Evolutionary conservation across 2,888 invertebrate species (phyloP).

Genomic region (Ophraella communa): DNA sequence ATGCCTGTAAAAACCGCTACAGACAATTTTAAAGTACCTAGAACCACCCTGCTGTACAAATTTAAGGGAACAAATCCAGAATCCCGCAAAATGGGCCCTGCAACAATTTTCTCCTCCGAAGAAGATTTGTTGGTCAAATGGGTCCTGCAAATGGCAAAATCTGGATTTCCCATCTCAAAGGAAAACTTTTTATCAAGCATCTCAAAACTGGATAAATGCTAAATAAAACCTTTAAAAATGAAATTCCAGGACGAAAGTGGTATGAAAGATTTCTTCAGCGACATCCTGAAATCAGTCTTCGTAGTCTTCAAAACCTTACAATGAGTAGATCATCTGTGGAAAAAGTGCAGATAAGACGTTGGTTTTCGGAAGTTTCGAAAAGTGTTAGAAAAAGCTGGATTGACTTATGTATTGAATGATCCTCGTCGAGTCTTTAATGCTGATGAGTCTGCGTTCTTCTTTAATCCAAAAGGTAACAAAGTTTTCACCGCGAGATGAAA

Average conservation of each 20-base stretch:
- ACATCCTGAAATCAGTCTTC: background rate
- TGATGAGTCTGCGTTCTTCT: slow-evolving; percentile 19
- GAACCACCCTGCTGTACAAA: slow-evolving; percentile 11
- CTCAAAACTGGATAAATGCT: background rate
- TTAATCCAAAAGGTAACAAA: slow-evolving; percentile 15
- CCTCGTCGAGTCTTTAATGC: slow-evolving; percentile 19
- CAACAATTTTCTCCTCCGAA: slow-evolving; percentile 1
- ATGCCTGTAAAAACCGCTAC: background rate
- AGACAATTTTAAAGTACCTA: slow-evolving; percentile 18
- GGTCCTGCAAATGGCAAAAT: slow-evolving; percentile 10
- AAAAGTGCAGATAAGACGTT: background rate
- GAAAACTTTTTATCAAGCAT: slow-evolving; percentile 4
- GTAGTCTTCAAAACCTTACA: slow-evolving; percentile 6
- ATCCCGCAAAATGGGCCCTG: slow-evolving; percentile 10
- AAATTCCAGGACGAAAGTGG: background rate
- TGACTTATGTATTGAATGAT: slow-evolving; percentile 12
- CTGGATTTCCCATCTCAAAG: slow-evolving; percentile 8
- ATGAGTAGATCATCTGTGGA: slow-evolving; percentile 4
- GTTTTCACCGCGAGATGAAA: background rate
- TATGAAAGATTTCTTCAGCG: slow-evolving; percentile 7
- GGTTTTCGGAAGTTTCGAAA: slow-evolving; percentile 11
- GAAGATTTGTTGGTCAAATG: slow-evolving; percentile 8
- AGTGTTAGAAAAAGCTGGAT: slow-evolving; percentile 1
- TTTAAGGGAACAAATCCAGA: slow-evolving; percentile 8
- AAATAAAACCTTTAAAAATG: slow-evolving; percentile 2